Percentiles rank a stretch among this genome's conserved stretches.
Conservation (phyloP, 2,797 vertebrate genomes). For the Coregonus sp. region DNA sequence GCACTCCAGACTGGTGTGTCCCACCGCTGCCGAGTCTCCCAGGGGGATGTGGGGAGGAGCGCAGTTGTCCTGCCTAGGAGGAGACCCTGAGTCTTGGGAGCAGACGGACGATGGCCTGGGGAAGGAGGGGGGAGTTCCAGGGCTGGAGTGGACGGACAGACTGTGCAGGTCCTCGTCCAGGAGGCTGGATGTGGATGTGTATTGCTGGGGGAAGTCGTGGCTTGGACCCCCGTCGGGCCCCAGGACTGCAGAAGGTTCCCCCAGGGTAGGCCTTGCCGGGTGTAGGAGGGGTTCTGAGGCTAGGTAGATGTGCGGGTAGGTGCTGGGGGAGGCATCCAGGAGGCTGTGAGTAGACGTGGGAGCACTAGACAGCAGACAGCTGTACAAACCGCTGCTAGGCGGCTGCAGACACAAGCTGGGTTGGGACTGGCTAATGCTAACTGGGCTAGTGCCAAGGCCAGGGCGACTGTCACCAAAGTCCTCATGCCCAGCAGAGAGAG, state of each 20-base stretch:
- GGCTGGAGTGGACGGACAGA: constrained; percentile 31
- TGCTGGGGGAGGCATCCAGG: constrained; percentile 38
- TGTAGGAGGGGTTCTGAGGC: constrained; percentile 39
- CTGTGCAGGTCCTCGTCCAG: constrained; percentile 47
- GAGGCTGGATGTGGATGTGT: constrained; percentile 52
- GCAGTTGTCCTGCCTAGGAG: constrained; percentile 32
- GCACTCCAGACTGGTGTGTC: constrained; percentile 75
- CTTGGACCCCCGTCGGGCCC: constrained; percentile 21
- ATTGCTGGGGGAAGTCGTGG: constrained; percentile 49
- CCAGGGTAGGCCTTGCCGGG: constrained; percentile 40
- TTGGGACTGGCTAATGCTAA: constrained; percentile 72
- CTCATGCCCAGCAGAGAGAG: constrained; percentile 35
- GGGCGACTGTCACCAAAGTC: constrained; percentile 29
- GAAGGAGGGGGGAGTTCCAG: constrained; percentile 44
- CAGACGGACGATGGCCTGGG: constrained; percentile 38
- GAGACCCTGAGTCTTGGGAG: constrained; percentile 55
- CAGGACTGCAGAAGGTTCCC: constrained; percentile 42
- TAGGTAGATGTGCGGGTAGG: constrained; percentile 48
- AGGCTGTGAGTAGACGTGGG: constrained; percentile 64
- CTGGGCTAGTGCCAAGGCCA: constrained; percentile 41
- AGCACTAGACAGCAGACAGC: constrained; percentile 59
- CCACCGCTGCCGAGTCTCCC: constrained; percentile 51
- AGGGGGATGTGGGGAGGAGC: constrained; percentile 45
- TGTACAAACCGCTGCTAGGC: constrained; percentile 54
- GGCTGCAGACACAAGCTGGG: constrained; percentile 70